Conservation (phyloP, 1,140 invertebrate species). For the Sitodiplosis mosellana region DNA sequence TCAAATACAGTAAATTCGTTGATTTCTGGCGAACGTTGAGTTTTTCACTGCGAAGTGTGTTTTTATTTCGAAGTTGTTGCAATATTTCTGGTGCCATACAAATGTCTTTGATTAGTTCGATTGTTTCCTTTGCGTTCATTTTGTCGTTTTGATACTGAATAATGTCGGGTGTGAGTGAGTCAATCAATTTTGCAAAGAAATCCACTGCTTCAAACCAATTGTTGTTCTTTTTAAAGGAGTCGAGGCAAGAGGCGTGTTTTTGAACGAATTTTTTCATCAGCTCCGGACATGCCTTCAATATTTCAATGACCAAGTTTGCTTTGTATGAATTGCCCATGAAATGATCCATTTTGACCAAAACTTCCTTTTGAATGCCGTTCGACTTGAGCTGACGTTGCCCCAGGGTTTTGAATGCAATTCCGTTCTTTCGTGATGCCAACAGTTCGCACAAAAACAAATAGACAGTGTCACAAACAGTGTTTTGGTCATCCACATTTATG, state of each 20-base stretch:
- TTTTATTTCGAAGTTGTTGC: slow-evolving; percentile 10
- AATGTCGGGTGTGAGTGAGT: slow-evolving; percentile 14
- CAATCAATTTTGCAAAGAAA: slow-evolving; percentile 13
- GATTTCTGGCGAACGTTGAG: slow-evolving; percentile 9
- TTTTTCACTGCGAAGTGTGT: slow-evolving; percentile 4
- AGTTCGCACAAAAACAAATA: slow-evolving; percentile 45
- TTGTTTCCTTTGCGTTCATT: slow-evolving; percentile 18
- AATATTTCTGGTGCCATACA: slow-evolving; percentile 18
- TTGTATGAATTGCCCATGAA: slow-evolving; percentile 31
- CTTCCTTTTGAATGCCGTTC: slow-evolving; percentile 16
- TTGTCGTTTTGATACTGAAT: slow-evolving; percentile 18
- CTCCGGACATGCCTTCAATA: slow-evolving; percentile 49
- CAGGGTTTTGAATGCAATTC: slow-evolving; percentile 29
- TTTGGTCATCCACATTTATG: slow-evolving; percentile 29
- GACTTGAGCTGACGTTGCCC: slow-evolving; percentile 15
- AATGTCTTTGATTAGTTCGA: slow-evolving; percentile 18
- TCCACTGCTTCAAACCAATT: slow-evolving; percentile 6
- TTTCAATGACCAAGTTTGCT: slow-evolving; percentile 40
- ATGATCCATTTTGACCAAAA: slow-evolving; percentile 8
- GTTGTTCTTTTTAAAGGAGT: slow-evolving; percentile 5
- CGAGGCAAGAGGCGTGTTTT: slow-evolving; percentile 10
- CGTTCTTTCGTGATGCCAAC: slow-evolving; percentile 47
- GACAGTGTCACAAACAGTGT: slow-evolving; percentile 33
- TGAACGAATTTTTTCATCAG: slow-evolving; percentile 41
- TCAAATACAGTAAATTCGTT: slow-evolving; percentile 12